Evolutionary conservation across 2,797 vertebrate species (phyloP).

Genomic region (Platalea minor): DNA sequence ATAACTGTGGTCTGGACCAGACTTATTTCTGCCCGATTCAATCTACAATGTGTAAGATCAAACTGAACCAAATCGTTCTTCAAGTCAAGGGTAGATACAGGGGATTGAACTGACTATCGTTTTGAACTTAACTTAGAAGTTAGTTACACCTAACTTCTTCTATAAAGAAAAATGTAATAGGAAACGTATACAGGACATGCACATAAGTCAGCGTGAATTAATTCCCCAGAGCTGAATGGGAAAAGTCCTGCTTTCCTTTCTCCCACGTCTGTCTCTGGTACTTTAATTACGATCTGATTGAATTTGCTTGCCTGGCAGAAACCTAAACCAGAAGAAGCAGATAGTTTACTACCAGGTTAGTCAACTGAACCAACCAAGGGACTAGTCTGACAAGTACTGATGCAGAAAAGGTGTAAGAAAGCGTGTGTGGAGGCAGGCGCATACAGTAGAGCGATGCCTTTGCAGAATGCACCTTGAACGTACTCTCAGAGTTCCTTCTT

Average conservation of each 20-base stretch:
- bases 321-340: conserved; percentile 43
- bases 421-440: not conserved
- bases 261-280: not conserved
- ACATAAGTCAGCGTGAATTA: not conserved
- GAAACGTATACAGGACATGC: not conserved
- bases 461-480: not conserved
- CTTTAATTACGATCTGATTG: not conserved
- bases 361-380: not conserved
- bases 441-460: not conserved
- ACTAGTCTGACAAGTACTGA: not conserved
- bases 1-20: not conserved
- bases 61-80: not conserved
- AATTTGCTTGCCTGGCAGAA: conserved; percentile 15
- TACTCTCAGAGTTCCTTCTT: not conserved
- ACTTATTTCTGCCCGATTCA: not conserved
- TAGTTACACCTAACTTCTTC: not conserved
- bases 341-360: not conserved
- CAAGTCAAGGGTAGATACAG: fast-evolving
- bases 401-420: not conserved
- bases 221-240: not conserved
- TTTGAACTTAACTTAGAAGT: not conserved
- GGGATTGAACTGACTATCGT: not conserved
- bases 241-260: not conserved
- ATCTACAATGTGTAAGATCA: not conserved
- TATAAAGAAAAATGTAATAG: not conserved